These are phyloP conservation scores for Cettia cetti DNA, from an alignment of 2,113 vertebrate genomes.

Conservation along the genomic window DNA sequence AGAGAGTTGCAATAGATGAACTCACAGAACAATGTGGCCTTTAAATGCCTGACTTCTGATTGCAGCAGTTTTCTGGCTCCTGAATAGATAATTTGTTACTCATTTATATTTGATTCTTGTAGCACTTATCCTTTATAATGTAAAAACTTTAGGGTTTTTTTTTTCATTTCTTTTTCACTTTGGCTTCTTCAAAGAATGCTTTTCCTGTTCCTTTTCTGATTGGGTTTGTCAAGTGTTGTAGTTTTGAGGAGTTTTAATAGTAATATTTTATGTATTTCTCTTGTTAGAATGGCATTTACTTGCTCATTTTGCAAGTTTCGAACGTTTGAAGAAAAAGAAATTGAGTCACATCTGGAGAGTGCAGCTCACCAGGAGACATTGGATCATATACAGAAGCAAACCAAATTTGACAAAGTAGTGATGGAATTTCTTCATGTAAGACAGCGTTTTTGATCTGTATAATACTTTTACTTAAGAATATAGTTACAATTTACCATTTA, in stretches of 20 bases:
- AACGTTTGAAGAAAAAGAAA: slow-evolving; percentile 86
- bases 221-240: background rate
- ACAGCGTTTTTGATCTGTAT: background rate
- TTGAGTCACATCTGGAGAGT: slow-evolving; percentile 84
- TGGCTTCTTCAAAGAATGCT: background rate
- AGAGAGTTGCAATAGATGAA: background rate
- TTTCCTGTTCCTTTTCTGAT: background rate
- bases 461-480: background rate
- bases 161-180: background rate
- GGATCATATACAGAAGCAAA: slow-evolving; percentile 86
- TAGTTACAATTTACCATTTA: background rate
- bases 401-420: slow-evolving; percentile 86
- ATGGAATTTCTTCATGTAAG: slow-evolving; percentile 88
- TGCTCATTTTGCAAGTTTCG: slow-evolving; percentile 89
- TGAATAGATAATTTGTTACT: background rate
- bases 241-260: background rate
- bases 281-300: slow-evolving; percentile 81
- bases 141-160: background rate
- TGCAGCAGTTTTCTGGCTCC: background rate
- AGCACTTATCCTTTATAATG: background rate
- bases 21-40: background rate
- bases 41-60: background rate
- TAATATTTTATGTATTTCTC: background rate
- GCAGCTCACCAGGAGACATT: slow-evolving; percentile 81
- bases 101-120: background rate